Percentiles rank a stretch among this genome's conserved stretches.
Conservation (phyloP, 1,140 invertebrate species). For the Phenacoccus solenopsis region DNA sequence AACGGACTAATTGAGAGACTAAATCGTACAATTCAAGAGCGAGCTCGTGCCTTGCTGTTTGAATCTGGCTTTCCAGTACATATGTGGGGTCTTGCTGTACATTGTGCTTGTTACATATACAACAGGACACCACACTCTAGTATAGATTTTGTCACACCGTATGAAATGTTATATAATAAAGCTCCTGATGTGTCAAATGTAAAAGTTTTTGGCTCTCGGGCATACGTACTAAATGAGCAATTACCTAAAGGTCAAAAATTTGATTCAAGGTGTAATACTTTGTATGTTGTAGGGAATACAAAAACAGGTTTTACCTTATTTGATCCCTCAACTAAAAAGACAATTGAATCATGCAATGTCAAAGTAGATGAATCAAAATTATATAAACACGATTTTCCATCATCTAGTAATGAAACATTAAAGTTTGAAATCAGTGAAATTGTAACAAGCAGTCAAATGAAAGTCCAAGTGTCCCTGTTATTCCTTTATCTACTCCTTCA, state of each 20-base stretch:
- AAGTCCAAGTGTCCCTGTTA: too few species aligned
- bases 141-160: constrained; percentile 24
- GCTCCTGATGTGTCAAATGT: constrained; percentile 28
- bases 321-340: not conserved
- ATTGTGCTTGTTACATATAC: constrained; percentile 6
- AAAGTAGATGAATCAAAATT: not conserved
- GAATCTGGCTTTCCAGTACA: constrained; percentile 29
- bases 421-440: too few species aligned
- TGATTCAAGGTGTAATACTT: not conserved
- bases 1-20: constrained; percentile 32
- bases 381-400: not conserved
- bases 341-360: not conserved
- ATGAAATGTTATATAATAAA: constrained; percentile 29
- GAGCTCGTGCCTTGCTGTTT: constrained; percentile 30
- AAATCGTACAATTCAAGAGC: constrained; percentile 32
- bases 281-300: not conserved
- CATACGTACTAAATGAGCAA: constrained; percentile 19
- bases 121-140: constrained; percentile 12
- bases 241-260: not conserved
- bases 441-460: too few species aligned
- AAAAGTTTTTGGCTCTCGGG: constrained; percentile 30
- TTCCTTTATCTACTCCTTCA: not conserved
- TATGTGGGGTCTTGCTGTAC: constrained; percentile 29
- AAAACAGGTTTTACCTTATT: not conserved
- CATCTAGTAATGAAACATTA: not conserved